Evolutionary conservation across 2,113 vertebrate species (phyloP), one percentile per base, ranked within the genome.

Genomic region (Genyomyrus donnyi): DNA sequence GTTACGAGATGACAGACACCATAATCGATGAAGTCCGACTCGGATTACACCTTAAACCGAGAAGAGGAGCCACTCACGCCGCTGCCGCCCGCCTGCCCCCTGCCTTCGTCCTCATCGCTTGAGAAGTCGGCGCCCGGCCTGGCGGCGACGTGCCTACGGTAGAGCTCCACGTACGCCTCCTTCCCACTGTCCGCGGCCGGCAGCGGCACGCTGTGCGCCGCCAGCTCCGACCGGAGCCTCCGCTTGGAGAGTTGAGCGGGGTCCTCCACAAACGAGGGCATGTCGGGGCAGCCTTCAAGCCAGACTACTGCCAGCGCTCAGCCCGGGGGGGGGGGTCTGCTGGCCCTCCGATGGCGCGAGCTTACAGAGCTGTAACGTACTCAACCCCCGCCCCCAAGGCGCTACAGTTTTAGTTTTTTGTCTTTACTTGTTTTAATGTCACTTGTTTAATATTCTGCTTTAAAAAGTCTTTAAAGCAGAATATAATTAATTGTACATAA

Each of bases 41-140:
- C 27, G n/a, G 62, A 13, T 66, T 66, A n/a, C 62, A 66, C n/a
- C 70, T 24, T 13, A 39, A 39, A 77, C 13, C 70, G 70, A 39
- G 35, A 35, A 39, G 70, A 39, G 88, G 0, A 24, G 15, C 2
- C 62, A 96, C 96, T 96, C 93, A 95, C 96, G 74, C 85, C 87
- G 90, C 24, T 95, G 80, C 84, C 94, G 31, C 91, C 77, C 74
- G 15, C n/a, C 31, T 19, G 74, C 74, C 35, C 74, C 31, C 77
- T 87, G 27, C 90, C 88, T 1, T 95, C 95, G 87, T 96, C 96
- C 49, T 97, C 96, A 53, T 96, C 96, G 89, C 96, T 80, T 5
- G 74, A 24, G 91, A 91, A 1, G 90, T 90, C 74, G 94, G 49
- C 90, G 91, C 91, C 91, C 2, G 56, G 8, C 7, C 56, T 62